Evolutionary conservation across 2,113 vertebrate genomes (phyloP), one percentile per base, ranked within the genome.

Genomic region (Ivindomyrus marchei): DNA sequence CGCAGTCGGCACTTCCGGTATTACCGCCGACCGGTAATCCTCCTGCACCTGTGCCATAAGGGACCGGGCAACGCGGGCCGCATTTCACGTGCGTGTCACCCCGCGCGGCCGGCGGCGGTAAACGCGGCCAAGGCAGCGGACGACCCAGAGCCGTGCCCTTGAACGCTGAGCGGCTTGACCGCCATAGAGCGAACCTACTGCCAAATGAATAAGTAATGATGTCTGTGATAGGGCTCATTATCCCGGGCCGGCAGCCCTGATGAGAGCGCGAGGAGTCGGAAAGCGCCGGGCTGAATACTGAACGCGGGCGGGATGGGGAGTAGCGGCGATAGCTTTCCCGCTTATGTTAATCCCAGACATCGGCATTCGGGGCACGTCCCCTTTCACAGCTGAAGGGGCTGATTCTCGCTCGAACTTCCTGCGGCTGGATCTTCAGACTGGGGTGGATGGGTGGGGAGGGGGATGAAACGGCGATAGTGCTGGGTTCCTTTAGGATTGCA

Each of bases 121-220:
- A 84, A 24, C 2, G 80, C 8, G 7, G 39, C 83, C 45, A 11
- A 85, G 83, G 39, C 45, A n/a, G 39, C 45, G 83, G 8, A 21
- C 9, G 45, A 47, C 45, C 21, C 45, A n/a, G n/a, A 45, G 77
- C 15, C 77, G 36, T 47, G 45, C 45, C 83, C 83, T 85, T 84
- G 80, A 84, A 45, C 21, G 21, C 3, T 9, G 42, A 19, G 36
- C 7, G 7, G 36, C 13, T 24, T 47, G 83, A 85, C 42, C 83
- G 83, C 8, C 4, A 85, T n/a, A 85, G 24, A 47, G 83, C 21
- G 0, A 85, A 46, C 83, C 45, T 47, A 4, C 83, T 47, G 83
- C 83, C 83, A 85, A 85, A 85, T 85, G 83, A 85, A 85, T 85
- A 85, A 85, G 83, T 85, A 85, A 85, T 85, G 83, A 85, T 85